These are phyloP conservation scores for Octodonta nipae DNA, from an alignment of 2,888 invertebrate genomes.

Conservation along the genomic window DNA sequence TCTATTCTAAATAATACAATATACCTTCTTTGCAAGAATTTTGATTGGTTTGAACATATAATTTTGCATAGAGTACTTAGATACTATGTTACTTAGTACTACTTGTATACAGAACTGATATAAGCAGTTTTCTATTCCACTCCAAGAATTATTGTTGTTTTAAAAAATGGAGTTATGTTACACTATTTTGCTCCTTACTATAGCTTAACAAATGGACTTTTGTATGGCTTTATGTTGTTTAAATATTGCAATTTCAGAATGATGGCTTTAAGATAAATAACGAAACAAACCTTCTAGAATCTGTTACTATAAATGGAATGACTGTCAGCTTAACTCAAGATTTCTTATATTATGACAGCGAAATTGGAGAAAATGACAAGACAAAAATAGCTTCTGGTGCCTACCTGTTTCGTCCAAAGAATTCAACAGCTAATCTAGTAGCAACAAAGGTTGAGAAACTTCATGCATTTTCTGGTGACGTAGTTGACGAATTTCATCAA, in stretches of 20 bases:
- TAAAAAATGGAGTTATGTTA: no score
- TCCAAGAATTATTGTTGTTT: no score
- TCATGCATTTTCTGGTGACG: slow-evolving; percentile 8
- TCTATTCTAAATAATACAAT: no score
- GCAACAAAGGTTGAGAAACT: slow-evolving; percentile 20
- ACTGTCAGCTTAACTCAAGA: slow-evolving; percentile 41
- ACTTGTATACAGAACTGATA: no score
- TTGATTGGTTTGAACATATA: not conserved
- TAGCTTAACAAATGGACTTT: no score
- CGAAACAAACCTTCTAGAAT: slow-evolving; percentile 40
- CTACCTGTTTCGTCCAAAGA: slow-evolving; percentile 67
- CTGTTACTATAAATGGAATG: slow-evolving; percentile 37
- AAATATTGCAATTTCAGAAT: slow-evolving; percentile 1
- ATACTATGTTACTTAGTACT: no score
- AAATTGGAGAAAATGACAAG: slow-evolving; percentile 52
- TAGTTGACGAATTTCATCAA: slow-evolving; percentile 38
- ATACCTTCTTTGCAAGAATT: no score
- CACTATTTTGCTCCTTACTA: no score
- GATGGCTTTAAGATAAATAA: slow-evolving; percentile 40
- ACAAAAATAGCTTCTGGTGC: slow-evolving; percentile 74
- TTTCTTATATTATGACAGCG: slow-evolving; percentile 59
- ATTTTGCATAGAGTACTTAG: no score
- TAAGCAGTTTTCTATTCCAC: no score
- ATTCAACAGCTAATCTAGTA: slow-evolving; percentile 16
- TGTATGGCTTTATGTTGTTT: no score